Evolutionary conservation across 2,888 invertebrate species (phyloP).

Genomic region (Deroplatys truncata): DNA sequence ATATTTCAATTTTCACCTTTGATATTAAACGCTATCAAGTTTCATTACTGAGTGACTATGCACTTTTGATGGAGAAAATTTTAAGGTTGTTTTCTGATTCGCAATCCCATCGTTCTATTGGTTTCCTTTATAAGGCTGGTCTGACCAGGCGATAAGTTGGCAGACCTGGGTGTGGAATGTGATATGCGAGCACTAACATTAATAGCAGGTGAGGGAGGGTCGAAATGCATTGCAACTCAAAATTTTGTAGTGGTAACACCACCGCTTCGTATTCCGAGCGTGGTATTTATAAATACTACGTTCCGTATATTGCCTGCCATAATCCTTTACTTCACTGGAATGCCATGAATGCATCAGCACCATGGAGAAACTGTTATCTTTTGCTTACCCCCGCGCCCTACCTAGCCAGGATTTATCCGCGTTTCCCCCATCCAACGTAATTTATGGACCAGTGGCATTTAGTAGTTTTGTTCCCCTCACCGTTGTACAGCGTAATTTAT

Average conservation of each 20-base stretch:
- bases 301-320: background rate
- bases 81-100: background rate
- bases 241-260: background rate
- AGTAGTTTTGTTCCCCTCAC: too few species aligned
- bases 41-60: too few species aligned
- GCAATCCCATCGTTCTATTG: background rate
- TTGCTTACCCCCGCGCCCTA: background rate
- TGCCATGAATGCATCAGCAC: background rate
- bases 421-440: too few species aligned
- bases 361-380: background rate
- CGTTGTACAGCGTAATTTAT: too few species aligned
- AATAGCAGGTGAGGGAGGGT: background rate
- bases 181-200: background rate
- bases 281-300: background rate
- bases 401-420: too few species aligned
- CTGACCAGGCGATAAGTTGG: background rate
- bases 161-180: background rate
- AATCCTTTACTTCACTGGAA: background rate
- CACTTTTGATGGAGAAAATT: background rate
- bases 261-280: background rate
- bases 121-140: background rate
- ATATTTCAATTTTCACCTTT: background rate
- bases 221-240: background rate
- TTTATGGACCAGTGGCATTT: too few species aligned
- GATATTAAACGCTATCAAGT: background rate